These are phyloP conservation scores for Xiphias gladius DNA, from an alignment of 2,113 vertebrate genomes.

Conservation along the genomic window DNA sequence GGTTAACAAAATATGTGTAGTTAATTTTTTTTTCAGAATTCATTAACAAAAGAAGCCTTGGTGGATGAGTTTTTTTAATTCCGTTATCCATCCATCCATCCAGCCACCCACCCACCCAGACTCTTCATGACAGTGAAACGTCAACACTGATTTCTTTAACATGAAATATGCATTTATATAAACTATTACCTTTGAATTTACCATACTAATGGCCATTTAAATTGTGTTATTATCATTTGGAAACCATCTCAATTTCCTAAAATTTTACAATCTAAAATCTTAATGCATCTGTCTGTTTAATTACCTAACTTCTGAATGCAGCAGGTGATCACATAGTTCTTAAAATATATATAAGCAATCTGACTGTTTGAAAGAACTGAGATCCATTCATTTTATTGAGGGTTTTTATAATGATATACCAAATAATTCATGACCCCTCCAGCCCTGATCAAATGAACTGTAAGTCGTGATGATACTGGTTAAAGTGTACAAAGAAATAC, in stretches of 20 bases:
- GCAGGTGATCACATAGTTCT: neutral
- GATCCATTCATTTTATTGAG: constrained; percentile 2
- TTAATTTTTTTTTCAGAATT: no score
- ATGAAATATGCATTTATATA: neutral
- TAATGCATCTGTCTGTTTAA: neutral
- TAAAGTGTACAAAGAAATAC: neutral
- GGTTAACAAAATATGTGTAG: no score
- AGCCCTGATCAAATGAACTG: neutral
- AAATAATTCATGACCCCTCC: neutral
- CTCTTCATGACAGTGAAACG: no score
- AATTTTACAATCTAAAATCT: neutral
- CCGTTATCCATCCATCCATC: no score
- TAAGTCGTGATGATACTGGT: neutral
- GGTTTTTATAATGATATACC: neutral
- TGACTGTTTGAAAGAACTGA: neutral
- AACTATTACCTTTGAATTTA: neutral
- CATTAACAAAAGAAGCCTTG: no score
- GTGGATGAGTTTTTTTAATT: no score
- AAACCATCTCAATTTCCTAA: neutral
- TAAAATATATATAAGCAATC: neutral
- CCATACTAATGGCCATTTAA: neutral
- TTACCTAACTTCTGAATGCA: neutral
- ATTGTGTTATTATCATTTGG: neutral
- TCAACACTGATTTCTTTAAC: no score
- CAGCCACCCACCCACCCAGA: no score